Evolutionary conservation across 53 echinoderm and acorn worm genomes (phyloP).

Genomic region (Glandiceps talaboti): DNA sequence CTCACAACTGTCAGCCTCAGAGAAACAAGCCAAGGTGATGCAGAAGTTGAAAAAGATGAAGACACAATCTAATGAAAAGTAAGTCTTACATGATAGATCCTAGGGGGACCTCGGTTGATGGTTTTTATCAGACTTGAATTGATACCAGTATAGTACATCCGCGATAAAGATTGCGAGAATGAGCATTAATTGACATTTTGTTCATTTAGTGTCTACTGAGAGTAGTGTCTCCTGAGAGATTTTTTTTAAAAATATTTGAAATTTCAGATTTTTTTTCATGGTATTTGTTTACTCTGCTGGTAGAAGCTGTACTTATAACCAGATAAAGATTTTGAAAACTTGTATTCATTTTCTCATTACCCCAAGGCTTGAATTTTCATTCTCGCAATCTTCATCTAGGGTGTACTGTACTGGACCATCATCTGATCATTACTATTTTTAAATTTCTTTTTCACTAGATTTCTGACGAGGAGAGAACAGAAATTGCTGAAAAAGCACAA

Average conservation of each 20-base stretch:
- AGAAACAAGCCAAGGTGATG: slow-evolving; percentile 85
- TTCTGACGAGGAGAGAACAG: slow-evolving; percentile 69
- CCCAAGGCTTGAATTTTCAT: not conserved
- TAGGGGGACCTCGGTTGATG: no score
- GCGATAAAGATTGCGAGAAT: slow-evolving; percentile 4
- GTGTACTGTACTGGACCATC: no score
- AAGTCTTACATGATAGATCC: slow-evolving; percentile 6
- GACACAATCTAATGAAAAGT: slow-evolving; percentile 58
- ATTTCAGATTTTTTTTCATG: no score
- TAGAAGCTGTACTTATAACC: no score
- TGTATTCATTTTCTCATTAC: not conserved
- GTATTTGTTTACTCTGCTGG: no score
- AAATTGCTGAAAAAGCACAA: slow-evolving; percentile 66
- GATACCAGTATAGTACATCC: slow-evolving; percentile 6
- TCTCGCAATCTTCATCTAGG: not conserved
- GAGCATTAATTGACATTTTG: no score
- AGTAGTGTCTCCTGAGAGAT: no score
- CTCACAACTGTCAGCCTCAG: slow-evolving; percentile 36
- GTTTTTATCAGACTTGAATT: no score
- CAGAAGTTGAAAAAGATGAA: slow-evolving; percentile 81
- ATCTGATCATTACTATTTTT: no score
- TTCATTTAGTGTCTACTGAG: no score
- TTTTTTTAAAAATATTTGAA: no score
- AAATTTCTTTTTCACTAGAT: slow-evolving; percentile 14
- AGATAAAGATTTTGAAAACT: no score